phyloP scores from a whole-genome alignment of 2,113 vertebrate genomes.

The Colinus virginianus region DNA sequence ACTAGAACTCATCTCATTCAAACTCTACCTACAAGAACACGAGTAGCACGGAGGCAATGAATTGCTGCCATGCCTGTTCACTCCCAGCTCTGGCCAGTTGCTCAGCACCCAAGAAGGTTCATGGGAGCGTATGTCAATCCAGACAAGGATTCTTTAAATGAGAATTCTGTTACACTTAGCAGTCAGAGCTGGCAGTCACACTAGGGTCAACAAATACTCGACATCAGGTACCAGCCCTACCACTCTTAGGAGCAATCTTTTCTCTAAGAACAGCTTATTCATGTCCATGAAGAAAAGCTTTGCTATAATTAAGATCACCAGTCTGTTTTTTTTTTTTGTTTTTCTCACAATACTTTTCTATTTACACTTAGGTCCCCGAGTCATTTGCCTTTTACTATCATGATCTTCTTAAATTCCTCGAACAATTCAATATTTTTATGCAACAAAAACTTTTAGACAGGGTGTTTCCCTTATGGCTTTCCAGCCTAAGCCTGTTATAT shows the following conservation, averaged over 20 bases:
- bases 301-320: background rate
- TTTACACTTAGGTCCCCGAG: background rate
- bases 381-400: background rate
- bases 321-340: background rate
- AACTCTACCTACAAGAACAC: background rate
- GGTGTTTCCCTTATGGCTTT: background rate
- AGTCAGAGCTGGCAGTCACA: too few relatives aligned
- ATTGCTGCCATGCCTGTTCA: background rate
- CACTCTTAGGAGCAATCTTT: too few relatives aligned
- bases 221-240: background rate
- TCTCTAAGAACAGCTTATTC: background rate
- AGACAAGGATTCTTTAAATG: background rate
- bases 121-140: background rate
- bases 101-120: background rate
- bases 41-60: background rate
- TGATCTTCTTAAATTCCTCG: background rate
- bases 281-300: background rate
- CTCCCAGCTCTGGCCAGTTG: background rate
- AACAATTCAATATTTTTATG: background rate
- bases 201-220: background rate
- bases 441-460: background rate
- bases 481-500: background rate
- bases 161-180: background rate
- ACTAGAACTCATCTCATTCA: background rate
- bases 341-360: background rate